Evolutionary conservation across 2,888 invertebrate genomes (phyloP).

Genomic region (Artemia sinica): DNA sequence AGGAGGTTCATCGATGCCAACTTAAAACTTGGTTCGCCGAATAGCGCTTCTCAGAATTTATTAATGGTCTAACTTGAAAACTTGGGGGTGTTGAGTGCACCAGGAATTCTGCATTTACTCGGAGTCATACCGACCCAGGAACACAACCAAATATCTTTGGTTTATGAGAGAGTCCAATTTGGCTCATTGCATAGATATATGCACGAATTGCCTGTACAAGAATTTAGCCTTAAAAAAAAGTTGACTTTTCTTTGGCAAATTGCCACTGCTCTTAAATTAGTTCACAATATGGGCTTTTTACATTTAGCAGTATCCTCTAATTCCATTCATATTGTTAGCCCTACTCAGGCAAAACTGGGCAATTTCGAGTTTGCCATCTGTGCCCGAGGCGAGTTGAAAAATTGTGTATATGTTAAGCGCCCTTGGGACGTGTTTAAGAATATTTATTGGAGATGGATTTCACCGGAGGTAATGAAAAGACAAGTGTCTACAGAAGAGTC

Average conservation of each 20-base stretch:
- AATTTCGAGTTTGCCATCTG: constrained; percentile 1
- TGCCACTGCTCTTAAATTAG: background rate
- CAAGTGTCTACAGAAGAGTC: background rate
- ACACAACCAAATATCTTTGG: background rate
- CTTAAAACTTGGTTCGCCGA: constrained; percentile 1
- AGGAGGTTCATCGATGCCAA: background rate
- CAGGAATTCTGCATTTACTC: background rate
- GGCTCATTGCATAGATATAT: background rate
- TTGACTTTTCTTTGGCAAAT: background rate
- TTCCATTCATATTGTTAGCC: background rate
- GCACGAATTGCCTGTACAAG: background rate
- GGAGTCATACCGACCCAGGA: background rate
- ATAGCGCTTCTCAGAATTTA: background rate
- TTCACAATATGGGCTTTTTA: background rate
- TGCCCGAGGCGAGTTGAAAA: background rate
- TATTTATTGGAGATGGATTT: background rate
- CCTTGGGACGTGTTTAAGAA: background rate
- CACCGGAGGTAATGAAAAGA: background rate
- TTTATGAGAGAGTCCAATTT: background rate
- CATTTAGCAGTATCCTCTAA: background rate
- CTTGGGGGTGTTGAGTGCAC: background rate
- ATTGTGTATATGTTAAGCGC: background rate
- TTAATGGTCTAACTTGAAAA: background rate
- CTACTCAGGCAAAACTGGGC: constrained; percentile 1
- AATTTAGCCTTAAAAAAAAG: too few species aligned